Evolutionary conservation across 2,888 invertebrate genomes (phyloP), one percentile per base, ranked within the genome.

Genomic region (Panopea generosa): DNA sequence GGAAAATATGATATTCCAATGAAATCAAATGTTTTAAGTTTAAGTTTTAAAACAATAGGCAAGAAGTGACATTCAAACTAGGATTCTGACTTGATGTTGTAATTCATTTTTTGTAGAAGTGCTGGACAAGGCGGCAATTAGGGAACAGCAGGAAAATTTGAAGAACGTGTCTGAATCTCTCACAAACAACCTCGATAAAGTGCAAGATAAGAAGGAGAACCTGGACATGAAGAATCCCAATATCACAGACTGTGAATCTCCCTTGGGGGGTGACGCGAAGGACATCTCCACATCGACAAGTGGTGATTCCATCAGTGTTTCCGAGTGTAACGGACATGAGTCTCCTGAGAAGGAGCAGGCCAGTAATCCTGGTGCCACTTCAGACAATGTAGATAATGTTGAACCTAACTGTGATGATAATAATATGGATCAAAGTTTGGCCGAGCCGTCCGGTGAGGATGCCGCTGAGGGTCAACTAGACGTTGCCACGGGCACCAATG

Each of bases 301-400:
- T 59, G 77, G 72, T 4, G 77, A 81, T 47, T 74, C 68, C 47
- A 65, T 75, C 20, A 72, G 69, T 72, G 69, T 79, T 33, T 73
- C 70, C n/a, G 76, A 76, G 82, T 87, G 87, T 84, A 87, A 87
- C 47, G 87, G 86, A 62, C 84, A 82, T 67, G 79, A 84, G 68
- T 83, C 83, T 79, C 79, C 82, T 38, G 73, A 75, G 24, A 79
- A 76, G 45, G 80, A 77, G 56, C 77, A 75, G 26, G 49, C 56
- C 14, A 52, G 14, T 14, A 6, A 52, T 27, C 55, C 62, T 27
- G 61, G 62, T 49, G 73, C 65, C 57, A n/a, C 33, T 38, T 16
- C 69, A 62, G 56, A 52, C n/a, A 50, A 40, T 47, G 40, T 62
- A 49, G 57, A 60, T 47, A 62, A 27, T 59, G 61, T 45, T 20